Percentiles rank a stretch among this genome's conserved stretches.
phyloP scores from a whole-genome alignment of 2,888 invertebrate species.

The Diploptera punctata region DNA sequence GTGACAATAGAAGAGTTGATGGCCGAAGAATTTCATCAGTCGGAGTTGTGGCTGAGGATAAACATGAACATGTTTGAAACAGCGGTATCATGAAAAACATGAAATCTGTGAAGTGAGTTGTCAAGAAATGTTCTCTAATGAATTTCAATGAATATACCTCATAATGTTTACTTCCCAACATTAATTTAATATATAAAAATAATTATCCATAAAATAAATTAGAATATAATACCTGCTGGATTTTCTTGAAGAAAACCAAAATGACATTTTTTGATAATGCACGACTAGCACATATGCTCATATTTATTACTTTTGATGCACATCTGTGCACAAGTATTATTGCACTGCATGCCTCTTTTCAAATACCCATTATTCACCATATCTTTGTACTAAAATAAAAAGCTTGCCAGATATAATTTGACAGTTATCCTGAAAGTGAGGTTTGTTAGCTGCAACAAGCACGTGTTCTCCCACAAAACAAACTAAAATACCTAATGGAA shows the following conservation, averaged over 20 bases:
- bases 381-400: constrained; percentile 24
- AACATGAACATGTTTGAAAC: too few relatives aligned
- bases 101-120: too few relatives aligned
- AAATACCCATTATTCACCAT: background rate
- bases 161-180: too few relatives aligned
- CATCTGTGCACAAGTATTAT: constrained; percentile 28
- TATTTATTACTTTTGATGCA: constrained; percentile 1
- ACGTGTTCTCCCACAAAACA: background rate
- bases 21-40: too few relatives aligned
- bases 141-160: too few relatives aligned
- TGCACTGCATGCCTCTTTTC: constrained; percentile 38
- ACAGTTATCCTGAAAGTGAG: background rate
- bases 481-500: constrained; percentile 2
- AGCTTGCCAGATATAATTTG: constrained; percentile 11
- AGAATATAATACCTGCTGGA: too few relatives aligned
- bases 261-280: background rate
- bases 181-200: too few relatives aligned
- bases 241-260: background rate
- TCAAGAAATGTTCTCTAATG: too few relatives aligned
- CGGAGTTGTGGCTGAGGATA: too few relatives aligned
- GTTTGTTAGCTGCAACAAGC: background rate
- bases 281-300: constrained; percentile 25
- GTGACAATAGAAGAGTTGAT: too few relatives aligned
- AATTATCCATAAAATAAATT: too few relatives aligned
- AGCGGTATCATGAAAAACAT: too few relatives aligned